These are phyloP conservation scores for Drosophila sucinea DNA, from an alignment of 1,140 invertebrate species.

Conservation along the genomic window DNA sequence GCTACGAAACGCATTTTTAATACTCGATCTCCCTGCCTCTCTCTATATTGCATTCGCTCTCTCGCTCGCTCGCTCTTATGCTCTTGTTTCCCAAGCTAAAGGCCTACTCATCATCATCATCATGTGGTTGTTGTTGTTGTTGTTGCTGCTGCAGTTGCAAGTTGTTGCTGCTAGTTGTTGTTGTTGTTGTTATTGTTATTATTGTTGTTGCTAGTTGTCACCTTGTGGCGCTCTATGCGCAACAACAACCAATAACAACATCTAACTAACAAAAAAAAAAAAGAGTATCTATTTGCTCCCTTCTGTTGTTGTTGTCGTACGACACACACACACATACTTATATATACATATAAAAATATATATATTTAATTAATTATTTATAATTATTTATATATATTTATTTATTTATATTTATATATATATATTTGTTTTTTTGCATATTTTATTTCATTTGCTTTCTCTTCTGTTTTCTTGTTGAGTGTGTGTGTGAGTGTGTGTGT, in stretches of 20 bases:
- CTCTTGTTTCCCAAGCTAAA: slow-evolving; percentile 8
- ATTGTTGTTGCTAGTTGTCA: slow-evolving; percentile 62
- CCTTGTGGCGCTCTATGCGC: slow-evolving; percentile 38
- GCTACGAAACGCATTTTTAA: slow-evolving; percentile 78
- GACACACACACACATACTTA: slow-evolving; percentile 3
- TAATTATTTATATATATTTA: neutral
- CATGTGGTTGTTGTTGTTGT: slow-evolving; percentile 31
- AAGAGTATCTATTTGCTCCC: slow-evolving; percentile 23
- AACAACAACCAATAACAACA: slow-evolving; percentile 78
- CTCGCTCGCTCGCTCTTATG: neutral
- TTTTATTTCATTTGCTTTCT: slow-evolving; percentile 73
- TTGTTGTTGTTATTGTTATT: slow-evolving; percentile 14
- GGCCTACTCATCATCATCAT: slow-evolving; percentile 10
- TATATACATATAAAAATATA: neutral
- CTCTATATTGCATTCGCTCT: slow-evolving; percentile 8
- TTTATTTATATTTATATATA: slow-evolving; percentile 48
- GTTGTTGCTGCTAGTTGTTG: slow-evolving; percentile 17
- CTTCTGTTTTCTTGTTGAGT: slow-evolving; percentile 33
- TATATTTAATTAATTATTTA: neutral
- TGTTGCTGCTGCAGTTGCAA: slow-evolving; percentile 13
- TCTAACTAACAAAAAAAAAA: slow-evolving; percentile 54
- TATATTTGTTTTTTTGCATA: slow-evolving; percentile 62
- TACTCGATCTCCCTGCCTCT: slow-evolving; percentile 43
- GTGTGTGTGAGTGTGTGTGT: neutral
- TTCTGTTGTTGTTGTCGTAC: neutral